Percentiles rank a stretch among this genome's conserved stretches.
Conservation (phyloP, 2,797 vertebrate species). For the Mus caroli region DNA sequence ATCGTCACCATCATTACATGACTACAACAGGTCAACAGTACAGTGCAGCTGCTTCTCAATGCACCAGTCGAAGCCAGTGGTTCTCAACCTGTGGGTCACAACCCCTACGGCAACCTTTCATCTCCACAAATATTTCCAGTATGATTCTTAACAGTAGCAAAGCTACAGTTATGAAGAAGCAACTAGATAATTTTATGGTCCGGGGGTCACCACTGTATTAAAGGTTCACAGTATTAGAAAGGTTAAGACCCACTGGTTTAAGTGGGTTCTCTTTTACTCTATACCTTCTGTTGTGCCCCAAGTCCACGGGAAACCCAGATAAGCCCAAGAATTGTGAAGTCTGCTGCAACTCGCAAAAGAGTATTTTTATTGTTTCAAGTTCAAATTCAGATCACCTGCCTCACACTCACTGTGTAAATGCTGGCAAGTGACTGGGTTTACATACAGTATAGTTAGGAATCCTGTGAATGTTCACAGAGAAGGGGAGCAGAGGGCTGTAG, state of each 20-base stretch:
- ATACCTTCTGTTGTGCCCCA: neutral
- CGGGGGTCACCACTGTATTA: neutral
- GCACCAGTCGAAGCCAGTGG: too few relatives aligned
- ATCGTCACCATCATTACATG: neutral
- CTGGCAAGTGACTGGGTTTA: too few relatives aligned
- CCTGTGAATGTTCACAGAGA: too few relatives aligned
- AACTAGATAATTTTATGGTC: neutral
- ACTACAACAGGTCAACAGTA: neutral
- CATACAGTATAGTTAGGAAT: too few relatives aligned
- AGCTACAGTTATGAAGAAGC: neutral
- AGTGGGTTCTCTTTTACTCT: neutral
- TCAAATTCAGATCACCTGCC: too few relatives aligned
- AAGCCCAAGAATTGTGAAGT: too few relatives aligned
- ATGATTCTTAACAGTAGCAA: neutral
- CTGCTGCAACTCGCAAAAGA: too few relatives aligned
- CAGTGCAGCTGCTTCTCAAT: neutral
- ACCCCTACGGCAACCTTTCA: neutral
- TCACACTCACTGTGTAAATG: too few relatives aligned
- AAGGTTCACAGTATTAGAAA: neutral
- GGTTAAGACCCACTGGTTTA: neutral
- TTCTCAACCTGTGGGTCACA: neutral
- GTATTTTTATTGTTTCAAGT: too few relatives aligned
- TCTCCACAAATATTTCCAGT: neutral
- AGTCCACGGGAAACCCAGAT: too few relatives aligned
- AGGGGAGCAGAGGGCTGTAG: too few relatives aligned